A percentile compares a stretch with the other conserved stretches of the same genome.
Evolutionary conservation across 2,888 invertebrate genomes (phyloP).

Genomic region (Strigamia crassipes): DNA sequence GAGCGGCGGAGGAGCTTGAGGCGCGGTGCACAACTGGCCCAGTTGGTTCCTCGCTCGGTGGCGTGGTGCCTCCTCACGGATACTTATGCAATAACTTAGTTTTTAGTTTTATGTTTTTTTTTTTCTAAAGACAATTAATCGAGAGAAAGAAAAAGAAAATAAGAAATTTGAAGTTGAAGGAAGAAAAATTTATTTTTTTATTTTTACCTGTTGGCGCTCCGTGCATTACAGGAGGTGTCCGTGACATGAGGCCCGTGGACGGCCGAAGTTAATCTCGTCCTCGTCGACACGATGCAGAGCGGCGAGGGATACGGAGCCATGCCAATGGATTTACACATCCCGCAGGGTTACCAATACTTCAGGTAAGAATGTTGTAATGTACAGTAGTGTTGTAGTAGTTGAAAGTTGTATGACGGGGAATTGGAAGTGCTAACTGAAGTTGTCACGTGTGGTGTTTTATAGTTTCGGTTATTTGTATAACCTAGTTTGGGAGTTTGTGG

Average conservation of each 20-base stretch:
- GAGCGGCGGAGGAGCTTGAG: slow-evolving; percentile 10
- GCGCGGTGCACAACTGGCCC: slow-evolving; percentile 10
- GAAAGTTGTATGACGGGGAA: not conserved
- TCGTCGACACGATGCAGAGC: slow-evolving; percentile 49
- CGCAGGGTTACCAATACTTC: slow-evolving; percentile 89
- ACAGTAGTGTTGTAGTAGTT: not conserved
- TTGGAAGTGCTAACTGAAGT: not conserved
- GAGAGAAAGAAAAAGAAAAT: not conserved
- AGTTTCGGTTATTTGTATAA: not conserved
- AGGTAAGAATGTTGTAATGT: slow-evolving; percentile 66
- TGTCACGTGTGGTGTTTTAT: slow-evolving; percentile 11
- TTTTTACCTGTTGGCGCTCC: slow-evolving; percentile 10
- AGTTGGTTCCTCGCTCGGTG: slow-evolving; percentile 10
- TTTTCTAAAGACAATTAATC: not conserved
- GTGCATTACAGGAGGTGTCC: not conserved
- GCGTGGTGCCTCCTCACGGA: slow-evolving; percentile 10
- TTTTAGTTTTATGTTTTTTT: not conserved
- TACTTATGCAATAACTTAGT: not conserved
- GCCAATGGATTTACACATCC: slow-evolving; percentile 91
- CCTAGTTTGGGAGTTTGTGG: not conserved
- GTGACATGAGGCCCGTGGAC: slow-evolving; percentile 1
- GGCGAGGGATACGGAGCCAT: slow-evolving; percentile 58
- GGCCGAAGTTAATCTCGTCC: slow-evolving; percentile 2
- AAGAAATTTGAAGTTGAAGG: not conserved
- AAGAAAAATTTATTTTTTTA: not conserved